A percentile compares a stretch with the other conserved stretches of the same genome.
Evolutionary conservation across 2,888 invertebrate genomes (phyloP).

Genomic region (Oasisia sp.): DNA sequence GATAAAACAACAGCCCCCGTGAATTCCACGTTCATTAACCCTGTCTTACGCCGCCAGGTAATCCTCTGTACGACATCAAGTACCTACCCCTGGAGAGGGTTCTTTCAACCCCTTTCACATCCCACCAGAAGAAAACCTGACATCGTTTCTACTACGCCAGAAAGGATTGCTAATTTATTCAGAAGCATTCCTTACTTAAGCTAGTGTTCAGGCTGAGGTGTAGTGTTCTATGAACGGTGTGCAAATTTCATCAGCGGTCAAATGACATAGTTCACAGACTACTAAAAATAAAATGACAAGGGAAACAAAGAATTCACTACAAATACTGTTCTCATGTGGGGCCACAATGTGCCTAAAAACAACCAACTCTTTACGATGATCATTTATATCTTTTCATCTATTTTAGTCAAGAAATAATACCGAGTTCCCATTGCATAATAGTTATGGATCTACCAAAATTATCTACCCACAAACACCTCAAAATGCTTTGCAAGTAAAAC

Average conservation of each 20-base stretch:
- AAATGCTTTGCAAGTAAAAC: not conserved
- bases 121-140: not conserved
- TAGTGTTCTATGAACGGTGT: not conserved
- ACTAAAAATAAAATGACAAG: not conserved
- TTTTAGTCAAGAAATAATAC: not conserved
- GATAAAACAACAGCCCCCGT: too few relatives aligned
- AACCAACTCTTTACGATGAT: not conserved
- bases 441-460: not conserved
- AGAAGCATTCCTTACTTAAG: not conserved
- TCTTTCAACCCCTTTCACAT: not conserved
- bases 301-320: not conserved
- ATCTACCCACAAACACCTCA: not conserved
- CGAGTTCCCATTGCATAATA: too few relatives aligned
- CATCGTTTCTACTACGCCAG: not conserved
- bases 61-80: not conserved
- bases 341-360: not conserved
- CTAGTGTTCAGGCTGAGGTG: not conserved
- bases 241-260: not conserved
- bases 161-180: not conserved
- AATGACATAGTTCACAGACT: not conserved
- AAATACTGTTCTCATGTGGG: not conserved
- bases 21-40: not conserved
- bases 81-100: not conserved
- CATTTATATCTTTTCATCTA: not conserved
- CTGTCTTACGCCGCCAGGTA: not conserved